These are phyloP conservation scores for Anhinga rufa DNA, from an alignment of 2,113 vertebrate species.

Conservation along the genomic window DNA sequence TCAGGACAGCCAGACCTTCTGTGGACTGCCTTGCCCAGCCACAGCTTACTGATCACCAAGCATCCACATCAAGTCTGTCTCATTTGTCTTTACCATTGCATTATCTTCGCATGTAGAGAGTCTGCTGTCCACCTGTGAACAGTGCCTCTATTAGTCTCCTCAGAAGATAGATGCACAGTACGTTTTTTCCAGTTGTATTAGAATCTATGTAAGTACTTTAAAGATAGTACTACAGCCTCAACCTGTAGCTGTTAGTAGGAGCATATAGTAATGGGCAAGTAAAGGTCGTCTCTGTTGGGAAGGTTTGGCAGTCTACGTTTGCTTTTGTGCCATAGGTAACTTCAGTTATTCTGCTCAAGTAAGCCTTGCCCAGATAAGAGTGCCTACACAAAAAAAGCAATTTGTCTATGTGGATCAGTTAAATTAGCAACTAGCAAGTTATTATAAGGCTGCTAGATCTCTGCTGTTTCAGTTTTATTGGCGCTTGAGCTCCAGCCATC, in stretches of 20 bases:
- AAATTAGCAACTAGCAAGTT: not conserved
- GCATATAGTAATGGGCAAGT: not conserved
- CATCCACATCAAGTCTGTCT: not conserved
- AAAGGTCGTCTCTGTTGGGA: not conserved
- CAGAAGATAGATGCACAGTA: accelerated
- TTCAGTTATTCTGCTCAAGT: not conserved
- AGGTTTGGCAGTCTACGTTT: not conserved
- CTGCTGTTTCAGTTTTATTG: not conserved
- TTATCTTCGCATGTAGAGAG: not conserved
- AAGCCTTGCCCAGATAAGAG: not conserved
- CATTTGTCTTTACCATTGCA: not conserved
- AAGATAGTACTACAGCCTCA: not conserved
- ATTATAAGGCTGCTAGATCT: not conserved
- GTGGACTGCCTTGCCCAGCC: not conserved
- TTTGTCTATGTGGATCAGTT: accelerated
- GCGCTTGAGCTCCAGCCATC: not conserved
- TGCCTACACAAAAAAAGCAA: not conserved
- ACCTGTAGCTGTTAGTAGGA: not conserved
- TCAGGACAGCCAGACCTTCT: not conserved
- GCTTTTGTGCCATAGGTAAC: not conserved
- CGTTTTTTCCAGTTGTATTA: not conserved
- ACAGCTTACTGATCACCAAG: not conserved
- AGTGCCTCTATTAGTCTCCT: not conserved
- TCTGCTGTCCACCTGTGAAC: not conserved
- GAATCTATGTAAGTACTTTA: not conserved